Percentiles rank a stretch among this genome's conserved stretches.
Conservation (phyloP, 2,888 invertebrate species). For the Erebia palarica region DNA sequence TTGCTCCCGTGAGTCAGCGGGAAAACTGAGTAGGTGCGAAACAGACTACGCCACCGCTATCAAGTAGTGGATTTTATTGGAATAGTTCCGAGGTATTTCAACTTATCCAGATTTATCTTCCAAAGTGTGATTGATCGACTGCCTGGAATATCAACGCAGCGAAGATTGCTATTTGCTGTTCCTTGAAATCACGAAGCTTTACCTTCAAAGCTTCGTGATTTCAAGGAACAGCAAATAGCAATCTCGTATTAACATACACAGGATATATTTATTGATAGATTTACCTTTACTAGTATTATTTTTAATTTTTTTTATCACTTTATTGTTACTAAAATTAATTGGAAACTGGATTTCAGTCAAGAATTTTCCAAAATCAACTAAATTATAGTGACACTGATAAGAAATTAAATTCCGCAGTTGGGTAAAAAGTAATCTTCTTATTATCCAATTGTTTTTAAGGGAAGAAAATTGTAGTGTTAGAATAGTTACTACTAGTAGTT, state of each 20-base stretch:
- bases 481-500: too few relatives aligned
- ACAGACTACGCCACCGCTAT: slow-evolving; percentile 8
- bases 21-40: slow-evolving; percentile 21
- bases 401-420: not conserved
- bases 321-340: not conserved
- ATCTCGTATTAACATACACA: not conserved
- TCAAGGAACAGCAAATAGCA: too few relatives aligned
- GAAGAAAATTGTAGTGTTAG: too few relatives aligned
- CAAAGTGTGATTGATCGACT: slow-evolving; percentile 7
- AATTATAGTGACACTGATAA: not conserved
- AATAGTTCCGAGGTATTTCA: slow-evolving; percentile 5
- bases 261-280: not conserved
- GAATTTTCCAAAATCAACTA: not conserved
- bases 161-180: not conserved
- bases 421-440: too few relatives aligned
- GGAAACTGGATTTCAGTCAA: not conserved
- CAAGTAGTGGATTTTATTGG: slow-evolving; percentile 6
- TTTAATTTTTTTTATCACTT: too few relatives aligned
- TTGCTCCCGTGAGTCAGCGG: slow-evolving; percentile 34
- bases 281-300: too few relatives aligned
- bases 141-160: not conserved
- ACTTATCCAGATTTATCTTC: slow-evolving; percentile 4
- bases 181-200: not conserved
- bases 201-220: too few relatives aligned
- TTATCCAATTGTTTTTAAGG: too few relatives aligned